Conservation (phyloP, 2,797 vertebrate species). For the Gila robusta region DNA sequence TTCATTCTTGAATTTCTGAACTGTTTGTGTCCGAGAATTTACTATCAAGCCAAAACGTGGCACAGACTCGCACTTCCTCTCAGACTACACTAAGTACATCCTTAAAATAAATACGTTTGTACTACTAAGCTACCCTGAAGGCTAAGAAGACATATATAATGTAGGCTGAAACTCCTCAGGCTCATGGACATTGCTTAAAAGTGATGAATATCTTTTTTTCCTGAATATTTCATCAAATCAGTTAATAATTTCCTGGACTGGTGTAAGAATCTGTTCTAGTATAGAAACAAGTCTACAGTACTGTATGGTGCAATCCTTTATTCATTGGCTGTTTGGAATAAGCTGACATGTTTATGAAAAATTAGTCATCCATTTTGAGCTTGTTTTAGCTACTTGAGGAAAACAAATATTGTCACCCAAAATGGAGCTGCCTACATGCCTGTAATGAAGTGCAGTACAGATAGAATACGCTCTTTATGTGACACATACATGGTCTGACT, state of each 20-base stretch:
- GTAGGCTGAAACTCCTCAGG: constrained; percentile 4
- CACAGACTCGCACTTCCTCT: constrained; percentile 7
- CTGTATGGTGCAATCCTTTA: background rate
- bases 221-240: background rate
- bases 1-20: constrained; percentile 11
- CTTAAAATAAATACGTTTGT: constrained; percentile 28
- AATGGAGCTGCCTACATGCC: constrained; percentile 19
- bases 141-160: background rate
- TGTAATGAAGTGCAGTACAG: background rate
- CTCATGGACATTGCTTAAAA: background rate
- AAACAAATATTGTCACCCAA: constrained; percentile 36
- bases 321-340: constrained; percentile 4
- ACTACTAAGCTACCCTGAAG: background rate
- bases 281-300: background rate
- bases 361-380: constrained; percentile 30
- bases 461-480: background rate
- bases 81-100: constrained; percentile 9
- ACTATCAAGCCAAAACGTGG: background rate
- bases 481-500: background rate
- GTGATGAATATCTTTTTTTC: background rate
- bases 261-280: background rate
- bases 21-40: constrained; percentile 20
- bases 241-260: background rate
- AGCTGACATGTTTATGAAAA: constrained; percentile 14
- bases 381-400: constrained; percentile 13